Base-by-base conservation (phyloP, 2,888 invertebrate genomes). In the Ptilodon capucinus region DNA sequence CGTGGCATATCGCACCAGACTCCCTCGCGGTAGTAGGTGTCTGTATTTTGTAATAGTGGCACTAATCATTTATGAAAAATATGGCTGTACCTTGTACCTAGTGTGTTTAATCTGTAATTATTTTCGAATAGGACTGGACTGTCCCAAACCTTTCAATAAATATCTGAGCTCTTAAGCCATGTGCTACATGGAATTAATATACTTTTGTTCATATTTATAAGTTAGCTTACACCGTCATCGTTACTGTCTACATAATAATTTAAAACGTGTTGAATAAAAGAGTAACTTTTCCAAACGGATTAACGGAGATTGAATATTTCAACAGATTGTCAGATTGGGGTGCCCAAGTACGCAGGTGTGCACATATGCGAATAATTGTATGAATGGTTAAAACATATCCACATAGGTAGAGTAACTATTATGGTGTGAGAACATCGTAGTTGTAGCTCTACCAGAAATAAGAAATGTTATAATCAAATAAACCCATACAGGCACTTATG, bases 281-380 rank as follows among this genome's bases (percentile, higher is more conserved):
- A 66, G 61, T 54, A 51, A 61, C 59, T 68, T 61, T 63, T 59
- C 44, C 54, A 69, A 64, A 66, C 59, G 57, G 57, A 68, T 69
- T 68, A 68, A 63, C 61, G 52, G 52, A 51, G 55, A 56, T 68
- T 69, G 57, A 64, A 69, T 69, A 60, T 69, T 65, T 57, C 49
- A 69, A 46, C 48, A 61, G 57, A 62, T 61, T 54, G 46, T 61
- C 65, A 64, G 62, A 64, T 64, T 60, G 49, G 45, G 47, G 54
- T 47, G 30, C 41, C 19, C 9, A 7, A 3, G 13, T 35, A 44
- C 45, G 41, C 42, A 41, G 44, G 44, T 21, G 40, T 32, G 46
- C 46, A 17, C 9, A 8, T 16, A 9, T 14, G 34, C n/a, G 34
- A 16, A 34, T 14, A 14, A 35, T 17, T 35, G 17, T 3, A 17